Conservation (phyloP, 2,888 invertebrate genomes). For the Aradus depressus region DNA sequence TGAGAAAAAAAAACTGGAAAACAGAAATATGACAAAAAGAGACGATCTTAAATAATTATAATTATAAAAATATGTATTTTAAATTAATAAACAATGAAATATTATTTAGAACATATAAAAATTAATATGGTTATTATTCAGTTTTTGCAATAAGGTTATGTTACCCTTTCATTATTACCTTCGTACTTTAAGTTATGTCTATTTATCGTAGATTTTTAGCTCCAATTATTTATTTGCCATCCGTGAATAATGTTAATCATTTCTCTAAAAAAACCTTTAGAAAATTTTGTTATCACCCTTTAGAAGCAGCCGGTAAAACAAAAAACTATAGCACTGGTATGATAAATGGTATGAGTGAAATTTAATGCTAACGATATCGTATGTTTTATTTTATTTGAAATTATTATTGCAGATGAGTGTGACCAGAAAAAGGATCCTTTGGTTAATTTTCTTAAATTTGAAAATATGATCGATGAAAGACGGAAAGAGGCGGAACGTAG, state of each 20-base stretch:
- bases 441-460: conserved; percentile 38
- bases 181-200: too few species aligned
- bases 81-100: neutral
- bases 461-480: conserved; percentile 47
- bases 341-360: too few species aligned
- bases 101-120: neutral
- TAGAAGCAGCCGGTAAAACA: too few species aligned
- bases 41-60: neutral
- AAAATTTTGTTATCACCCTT: too few species aligned
- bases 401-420: too few species aligned
- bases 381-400: too few species aligned
- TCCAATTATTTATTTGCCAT: too few species aligned
- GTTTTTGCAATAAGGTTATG: neutral
- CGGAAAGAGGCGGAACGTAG: conserved; percentile 55
- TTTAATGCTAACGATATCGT: too few species aligned
- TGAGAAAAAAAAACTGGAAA: neutral
- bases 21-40: neutral
- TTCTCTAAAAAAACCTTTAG: too few species aligned
- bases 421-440: neutral
- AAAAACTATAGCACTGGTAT: too few species aligned
- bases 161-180: neutral
- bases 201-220: too few species aligned
- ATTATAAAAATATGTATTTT: neutral
- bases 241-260: too few species aligned
- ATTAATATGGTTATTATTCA: neutral